Conservation (phyloP, 2,888 invertebrate genomes). For the Oxyscelio sp. region DNA sequence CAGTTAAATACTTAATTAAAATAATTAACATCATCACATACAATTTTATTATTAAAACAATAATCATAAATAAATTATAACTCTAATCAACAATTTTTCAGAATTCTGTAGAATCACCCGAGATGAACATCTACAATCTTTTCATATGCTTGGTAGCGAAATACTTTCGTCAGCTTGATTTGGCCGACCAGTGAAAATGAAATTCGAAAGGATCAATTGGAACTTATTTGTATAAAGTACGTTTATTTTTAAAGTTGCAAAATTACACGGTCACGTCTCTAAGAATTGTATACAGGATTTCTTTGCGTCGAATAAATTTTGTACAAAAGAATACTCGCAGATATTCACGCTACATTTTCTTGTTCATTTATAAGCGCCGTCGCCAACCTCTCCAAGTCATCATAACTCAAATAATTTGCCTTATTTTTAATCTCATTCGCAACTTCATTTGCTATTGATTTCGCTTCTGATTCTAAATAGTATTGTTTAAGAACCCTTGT, state of each 20-base stretch:
- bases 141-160: slow-evolving; percentile 93
- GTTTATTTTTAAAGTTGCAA: slow-evolving; percentile 40
- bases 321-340: slow-evolving; percentile 1
- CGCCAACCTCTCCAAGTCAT: slow-evolving; percentile 90
- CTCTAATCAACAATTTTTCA: slow-evolving; percentile 53
- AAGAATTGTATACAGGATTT: slow-evolving; percentile 33
- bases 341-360: slow-evolving; percentile 90
- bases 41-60: too few relatives aligned
- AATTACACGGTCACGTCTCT: slow-evolving; percentile 17
- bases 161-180: slow-evolving; percentile 93
- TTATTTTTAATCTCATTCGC: slow-evolving; percentile 90
- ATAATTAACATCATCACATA: too few relatives aligned
- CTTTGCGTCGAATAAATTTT: slow-evolving; percentile 45
- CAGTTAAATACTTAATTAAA: too few relatives aligned
- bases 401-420: slow-evolving; percentile 90
- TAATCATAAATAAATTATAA: not conserved
- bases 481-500: slow-evolving; percentile 90
- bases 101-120: slow-evolving; percentile 74
- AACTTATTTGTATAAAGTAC: slow-evolving; percentile 47
- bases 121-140: slow-evolving; percentile 91
- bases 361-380: slow-evolving; percentile 92
- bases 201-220: too few relatives aligned
- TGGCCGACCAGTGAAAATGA: slow-evolving; percentile 90
- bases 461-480: slow-evolving; percentile 91
- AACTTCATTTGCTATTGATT: slow-evolving; percentile 90